phyloP scores from a whole-genome alignment of 2,888 invertebrate genomes.

The Quadroppia sp. region DNA sequence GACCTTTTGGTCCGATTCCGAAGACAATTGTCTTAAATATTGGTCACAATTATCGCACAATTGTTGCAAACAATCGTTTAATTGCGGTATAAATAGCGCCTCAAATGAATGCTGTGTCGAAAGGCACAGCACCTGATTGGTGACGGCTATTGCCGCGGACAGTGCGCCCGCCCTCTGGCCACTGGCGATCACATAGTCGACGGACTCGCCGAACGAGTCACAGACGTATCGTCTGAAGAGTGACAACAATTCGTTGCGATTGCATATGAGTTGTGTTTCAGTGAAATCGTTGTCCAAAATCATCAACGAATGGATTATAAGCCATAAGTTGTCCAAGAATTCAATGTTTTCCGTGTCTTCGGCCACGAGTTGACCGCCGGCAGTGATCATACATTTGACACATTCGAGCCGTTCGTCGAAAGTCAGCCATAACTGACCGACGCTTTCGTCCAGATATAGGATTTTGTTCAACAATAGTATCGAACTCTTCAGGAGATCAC shows the following conservation, averaged over 20 bases:
- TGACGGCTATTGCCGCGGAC: neutral
- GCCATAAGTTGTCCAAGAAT: neutral
- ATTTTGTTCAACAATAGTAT: neutral
- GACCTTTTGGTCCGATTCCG: neutral
- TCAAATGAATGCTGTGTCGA: neutral
- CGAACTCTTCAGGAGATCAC: neutral
- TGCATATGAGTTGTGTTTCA: neutral
- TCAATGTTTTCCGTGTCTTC: constrained; percentile 11
- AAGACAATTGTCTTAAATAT: neutral
- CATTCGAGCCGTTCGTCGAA: neutral
- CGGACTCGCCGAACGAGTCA: constrained; percentile 2
- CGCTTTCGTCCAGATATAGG: neutral
- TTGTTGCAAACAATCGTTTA: neutral
- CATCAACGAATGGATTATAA: neutral
- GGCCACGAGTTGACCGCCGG: neutral
- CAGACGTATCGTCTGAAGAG: neutral
- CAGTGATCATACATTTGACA: neutral
- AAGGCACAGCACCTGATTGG: neutral
- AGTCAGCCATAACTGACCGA: neutral
- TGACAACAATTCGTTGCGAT: neutral
- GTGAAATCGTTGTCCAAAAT: neutral
- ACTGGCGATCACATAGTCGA: neutral
- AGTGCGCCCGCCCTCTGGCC: neutral
- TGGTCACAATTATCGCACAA: neutral
- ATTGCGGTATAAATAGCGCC: neutral